phyloP scores from a whole-genome alignment of 2,888 invertebrate genomes.

The Acanthococcus lagerstroemiae region DNA sequence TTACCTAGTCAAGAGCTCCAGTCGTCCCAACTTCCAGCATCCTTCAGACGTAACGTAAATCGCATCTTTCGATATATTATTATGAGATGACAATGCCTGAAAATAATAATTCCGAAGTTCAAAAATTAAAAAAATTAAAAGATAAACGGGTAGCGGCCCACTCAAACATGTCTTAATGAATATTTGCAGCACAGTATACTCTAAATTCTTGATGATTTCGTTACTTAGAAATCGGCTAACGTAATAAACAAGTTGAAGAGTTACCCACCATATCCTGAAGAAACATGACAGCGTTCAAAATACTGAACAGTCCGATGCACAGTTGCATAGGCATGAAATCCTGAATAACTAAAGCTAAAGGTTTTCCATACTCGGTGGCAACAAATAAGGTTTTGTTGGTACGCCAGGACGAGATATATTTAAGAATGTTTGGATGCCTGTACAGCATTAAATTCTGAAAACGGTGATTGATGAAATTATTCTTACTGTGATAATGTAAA shows the following conservation, averaged over 20 bases:
- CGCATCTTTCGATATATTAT: slow-evolving; percentile 68
- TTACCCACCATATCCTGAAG: slow-evolving; percentile 62
- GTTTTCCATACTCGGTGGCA: slow-evolving; percentile 71
- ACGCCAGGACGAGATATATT: slow-evolving; percentile 70
- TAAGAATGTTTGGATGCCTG: slow-evolving; percentile 76
- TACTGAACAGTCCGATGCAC: slow-evolving; percentile 70
- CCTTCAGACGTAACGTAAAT: slow-evolving; percentile 75
- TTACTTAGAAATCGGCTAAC: too few species aligned
- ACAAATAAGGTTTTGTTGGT: slow-evolving; percentile 64
- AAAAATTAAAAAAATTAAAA: too few species aligned
- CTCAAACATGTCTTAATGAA: too few species aligned
- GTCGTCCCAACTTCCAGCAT: slow-evolving; percentile 76
- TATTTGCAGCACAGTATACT: too few species aligned
- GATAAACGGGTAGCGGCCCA: too few species aligned
- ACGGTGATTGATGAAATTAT: slow-evolving; percentile 14
- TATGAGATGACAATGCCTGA: slow-evolving; percentile 65
- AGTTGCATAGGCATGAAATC: slow-evolving; percentile 66
- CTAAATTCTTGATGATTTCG: too few species aligned
- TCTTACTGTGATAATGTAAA: slow-evolving; percentile 25
- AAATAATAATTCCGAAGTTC: slow-evolving; percentile 38
- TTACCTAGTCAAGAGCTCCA: slow-evolving; percentile 56
- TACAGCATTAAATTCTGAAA: slow-evolving; percentile 69
- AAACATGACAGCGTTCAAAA: slow-evolving; percentile 70
- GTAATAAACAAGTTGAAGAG: too few species aligned
- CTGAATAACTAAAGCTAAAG: slow-evolving; percentile 56